A percentile compares a stretch with the other conserved stretches of the same genome.
phyloP scores from a whole-genome alignment of 2,797 vertebrate species.

The Falco peregrinus region DNA sequence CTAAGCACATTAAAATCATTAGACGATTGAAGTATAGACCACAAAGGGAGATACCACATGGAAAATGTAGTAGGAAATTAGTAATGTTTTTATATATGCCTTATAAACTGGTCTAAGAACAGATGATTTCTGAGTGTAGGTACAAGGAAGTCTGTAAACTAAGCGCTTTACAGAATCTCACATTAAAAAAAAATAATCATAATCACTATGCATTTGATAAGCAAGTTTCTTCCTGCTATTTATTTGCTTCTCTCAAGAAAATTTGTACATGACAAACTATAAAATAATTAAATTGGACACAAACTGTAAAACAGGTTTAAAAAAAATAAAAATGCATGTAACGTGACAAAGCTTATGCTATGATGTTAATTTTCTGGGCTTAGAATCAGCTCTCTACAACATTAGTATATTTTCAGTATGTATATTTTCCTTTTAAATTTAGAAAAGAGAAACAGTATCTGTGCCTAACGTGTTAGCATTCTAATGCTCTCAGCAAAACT shows the following conservation, averaged over 20 bases:
- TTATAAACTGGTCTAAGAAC: not conserved
- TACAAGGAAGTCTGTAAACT: not conserved
- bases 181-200: not conserved
- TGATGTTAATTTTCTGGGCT: not conserved
- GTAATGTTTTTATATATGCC: not conserved
- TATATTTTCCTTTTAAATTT: not conserved
- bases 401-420: not conserved
- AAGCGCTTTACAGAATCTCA: not conserved
- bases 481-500: not conserved
- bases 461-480: not conserved
- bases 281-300: not conserved
- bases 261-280: not conserved
- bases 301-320: not conserved
- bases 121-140: not conserved
- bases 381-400: not conserved
- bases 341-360: not conserved
- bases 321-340: not conserved
- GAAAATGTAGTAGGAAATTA: not conserved
- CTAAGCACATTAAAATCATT: not conserved
- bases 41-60: not conserved
- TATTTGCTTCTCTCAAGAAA: not conserved
- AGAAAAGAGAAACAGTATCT: not conserved
- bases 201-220: not conserved
- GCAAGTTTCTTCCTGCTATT: not conserved
- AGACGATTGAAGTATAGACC: not conserved